phyloP scores from a whole-genome alignment of 2,888 invertebrate genomes.

The Eurois occulta region DNA sequence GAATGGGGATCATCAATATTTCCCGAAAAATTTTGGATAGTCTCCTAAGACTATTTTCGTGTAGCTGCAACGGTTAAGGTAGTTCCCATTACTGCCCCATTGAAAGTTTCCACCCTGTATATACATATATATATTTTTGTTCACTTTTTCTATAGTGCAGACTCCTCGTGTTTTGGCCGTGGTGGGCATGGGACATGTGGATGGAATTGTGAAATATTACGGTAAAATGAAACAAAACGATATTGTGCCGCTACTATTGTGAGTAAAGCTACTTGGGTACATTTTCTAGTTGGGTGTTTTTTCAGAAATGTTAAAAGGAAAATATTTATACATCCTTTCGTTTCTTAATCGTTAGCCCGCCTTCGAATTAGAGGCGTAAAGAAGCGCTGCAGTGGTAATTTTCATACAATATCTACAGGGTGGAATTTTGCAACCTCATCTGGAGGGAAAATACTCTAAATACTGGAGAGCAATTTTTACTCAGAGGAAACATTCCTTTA shows the following conservation, averaged over 20 bases:
- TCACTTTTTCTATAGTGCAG: constrained; percentile 74
- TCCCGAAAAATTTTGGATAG: too few species aligned
- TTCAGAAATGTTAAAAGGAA: constrained; percentile 17
- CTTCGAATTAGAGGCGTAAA: neutral
- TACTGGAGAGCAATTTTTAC: too few species aligned
- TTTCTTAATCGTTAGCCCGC: neutral
- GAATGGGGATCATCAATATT: too few species aligned
- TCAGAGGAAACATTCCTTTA: too few species aligned
- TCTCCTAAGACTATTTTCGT: too few species aligned
- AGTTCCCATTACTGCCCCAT: too few species aligned
- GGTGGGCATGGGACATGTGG: constrained; percentile 98
- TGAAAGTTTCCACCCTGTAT: too few species aligned
- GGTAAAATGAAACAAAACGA: constrained; percentile 87
- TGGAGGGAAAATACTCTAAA: too few species aligned
- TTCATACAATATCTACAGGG: neutral
- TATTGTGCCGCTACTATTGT: constrained; percentile 86
- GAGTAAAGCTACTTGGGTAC: constrained; percentile 70
- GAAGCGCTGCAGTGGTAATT: neutral
- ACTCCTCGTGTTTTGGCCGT: constrained; percentile 96
- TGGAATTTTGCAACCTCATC: too few species aligned
- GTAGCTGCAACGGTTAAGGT: too few species aligned
- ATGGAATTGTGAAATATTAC: constrained; percentile 93
- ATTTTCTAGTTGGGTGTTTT: constrained; percentile 10
- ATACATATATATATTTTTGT: neutral
- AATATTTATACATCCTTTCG: neutral